Base-by-base conservation (phyloP, 2,888 invertebrate species). In the Spilosoma lubricipeda region DNA sequence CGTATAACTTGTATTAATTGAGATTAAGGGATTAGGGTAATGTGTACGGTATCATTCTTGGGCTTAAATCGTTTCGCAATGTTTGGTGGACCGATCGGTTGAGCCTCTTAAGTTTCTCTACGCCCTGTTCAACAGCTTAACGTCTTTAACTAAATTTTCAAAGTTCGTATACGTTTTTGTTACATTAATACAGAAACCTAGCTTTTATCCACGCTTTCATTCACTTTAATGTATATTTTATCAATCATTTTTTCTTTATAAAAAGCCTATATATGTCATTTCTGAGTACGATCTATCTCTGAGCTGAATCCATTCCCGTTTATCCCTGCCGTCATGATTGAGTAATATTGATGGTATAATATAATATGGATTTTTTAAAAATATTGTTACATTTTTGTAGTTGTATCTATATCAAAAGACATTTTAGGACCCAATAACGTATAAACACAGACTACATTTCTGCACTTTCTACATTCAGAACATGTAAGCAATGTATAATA, bases 1-100 rank as follows among this genome's bases (percentile, higher is more conserved):
- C 64, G 71, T 48, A 76, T 79, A 67, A 69, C 72, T 78, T 75
- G 75, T 73, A 77, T 80, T 74, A 59, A 67, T 77, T 70, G 59
- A 52, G 75, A 66, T 74, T 78, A 68, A 52, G 67, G 67, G 18
- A 63, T 63, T 63, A 63, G 18, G 63, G 30, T 18, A 63, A 63
- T 63, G 63, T 63, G 30, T 30, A 30, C 27, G 36, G 65, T 20
- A 36, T 66, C 65, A 11, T 66, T 7, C 36, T 23, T 9, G 65
- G 39, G 39, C 30, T 63, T 63, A 63, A 59, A 59, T 59, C 15
- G 59, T 59, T 63, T 30, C 30, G 63, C 30, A 42, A 70, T 63
- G 70, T 63, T 42, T 42, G 63, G 30, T 63, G 45, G 48, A 9
- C 48, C 30, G 42, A 70, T 63, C 42, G 3, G 42, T 27, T 42